Evolutionary conservation across 2,113 vertebrate genomes (phyloP).

Genomic region (Pelvicachromis taeniatus): DNA sequence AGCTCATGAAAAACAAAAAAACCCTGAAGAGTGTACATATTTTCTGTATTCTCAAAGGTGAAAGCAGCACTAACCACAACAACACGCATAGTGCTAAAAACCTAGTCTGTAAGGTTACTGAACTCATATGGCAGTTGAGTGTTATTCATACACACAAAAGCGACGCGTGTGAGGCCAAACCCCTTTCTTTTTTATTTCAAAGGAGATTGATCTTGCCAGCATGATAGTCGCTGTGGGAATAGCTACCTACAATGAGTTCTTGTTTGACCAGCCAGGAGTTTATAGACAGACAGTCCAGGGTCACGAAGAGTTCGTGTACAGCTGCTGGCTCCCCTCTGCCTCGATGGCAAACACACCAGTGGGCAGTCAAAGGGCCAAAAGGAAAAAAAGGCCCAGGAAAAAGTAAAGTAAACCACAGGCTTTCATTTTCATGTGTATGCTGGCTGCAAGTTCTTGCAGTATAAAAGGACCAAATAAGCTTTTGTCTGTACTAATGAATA

Average conservation of each 20-base stretch:
- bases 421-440: background rate
- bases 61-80: background rate
- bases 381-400: background rate
- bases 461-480: background rate
- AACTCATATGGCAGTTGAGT: background rate
- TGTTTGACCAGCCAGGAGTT: conserved; percentile 17
- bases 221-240: conserved; percentile 29
- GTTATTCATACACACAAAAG: background rate
- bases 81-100: background rate
- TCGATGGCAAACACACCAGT: conserved; percentile 18
- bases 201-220: conserved; percentile 6
- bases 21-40: background rate
- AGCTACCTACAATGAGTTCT: conserved; percentile 35
- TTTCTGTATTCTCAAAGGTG: background rate
- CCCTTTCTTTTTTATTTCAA: background rate
- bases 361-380: background rate
- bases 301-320: conserved; percentile 18
- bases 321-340: background rate
- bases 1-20: background rate
- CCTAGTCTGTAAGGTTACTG: background rate
- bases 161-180: background rate
- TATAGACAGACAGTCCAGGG: background rate
- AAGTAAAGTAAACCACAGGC: background rate
- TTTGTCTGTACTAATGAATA: background rate
- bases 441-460: background rate